Base-by-base conservation (phyloP, 2,888 invertebrate species). In the Epirrita christyi region DNA sequence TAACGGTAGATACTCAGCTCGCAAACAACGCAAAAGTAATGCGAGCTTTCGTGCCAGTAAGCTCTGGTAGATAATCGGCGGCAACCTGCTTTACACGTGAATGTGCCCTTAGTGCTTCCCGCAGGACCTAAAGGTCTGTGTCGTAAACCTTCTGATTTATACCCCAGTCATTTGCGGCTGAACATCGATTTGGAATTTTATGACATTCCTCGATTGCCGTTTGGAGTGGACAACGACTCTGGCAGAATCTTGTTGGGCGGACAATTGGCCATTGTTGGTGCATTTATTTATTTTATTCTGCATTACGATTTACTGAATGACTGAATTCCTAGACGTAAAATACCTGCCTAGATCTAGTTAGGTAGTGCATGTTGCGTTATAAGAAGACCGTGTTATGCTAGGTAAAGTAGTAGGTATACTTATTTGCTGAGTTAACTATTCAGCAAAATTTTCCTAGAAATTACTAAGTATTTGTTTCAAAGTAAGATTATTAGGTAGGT, bases 101-200 rank as follows among this genome's bases (percentile, higher is more conserved):
- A 44, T 41, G 52, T n/a, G 36, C 10, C 28, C 36, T 37, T 47
- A 48, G 43, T 48, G 60, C 64, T 72, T 76, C 73, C 69, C 67
- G 59, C 55, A 68, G 72, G 74, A 76, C 67, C 68, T 70, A 64
- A 65, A 65, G 66, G 64, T 59, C 64, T 61, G 68, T 63, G 68
- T 80, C 81, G 77, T 87, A 85, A 86, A 85, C 73, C 69, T 48
- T 68, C 66, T 80, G 82, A 85, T 83, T 82, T 85, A 86, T 76
- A 61, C 57, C 62, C 50, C 48, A 69, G 68, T 72, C 70, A 73
- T 78, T 77, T 76, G 74, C 70, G 78, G 66, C 71, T 68, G 72
- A 71, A 74, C 76, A 73, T 70, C 71, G 74, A 80, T 80, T 80
- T 75, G 65, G 72, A 75, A 73, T 76, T 73, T 78, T 77, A 77